Conservation (phyloP, 2,797 vertebrate species). For the Fratercula arctica region DNA sequence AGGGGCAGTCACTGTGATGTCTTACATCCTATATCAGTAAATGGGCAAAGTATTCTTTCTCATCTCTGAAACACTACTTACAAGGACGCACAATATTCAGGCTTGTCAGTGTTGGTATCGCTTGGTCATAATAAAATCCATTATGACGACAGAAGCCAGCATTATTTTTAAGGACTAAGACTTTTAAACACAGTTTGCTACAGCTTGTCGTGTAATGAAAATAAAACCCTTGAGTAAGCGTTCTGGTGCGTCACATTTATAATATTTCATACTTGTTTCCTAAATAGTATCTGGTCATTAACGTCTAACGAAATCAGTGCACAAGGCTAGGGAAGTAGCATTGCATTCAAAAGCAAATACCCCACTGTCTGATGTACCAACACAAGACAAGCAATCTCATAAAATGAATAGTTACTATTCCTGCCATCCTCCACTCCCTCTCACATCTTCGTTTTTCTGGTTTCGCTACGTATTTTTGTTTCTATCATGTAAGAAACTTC, state of each 20-base stretch:
- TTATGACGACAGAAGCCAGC: neutral
- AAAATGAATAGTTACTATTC: neutral
- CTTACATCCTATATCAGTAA: neutral
- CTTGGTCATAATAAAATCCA: neutral
- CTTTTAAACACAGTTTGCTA: neutral
- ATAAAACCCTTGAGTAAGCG: neutral
- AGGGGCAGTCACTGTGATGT: neutral
- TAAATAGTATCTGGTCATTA: neutral
- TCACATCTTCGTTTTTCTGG: neutral
- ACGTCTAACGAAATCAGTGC: neutral
- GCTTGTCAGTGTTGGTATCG: neutral
- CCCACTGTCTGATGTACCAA: neutral
- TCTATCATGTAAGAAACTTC: neutral
- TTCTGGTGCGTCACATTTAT: neutral
- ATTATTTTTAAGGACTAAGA: neutral
- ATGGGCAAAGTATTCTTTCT: neutral
- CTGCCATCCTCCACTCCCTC: neutral
- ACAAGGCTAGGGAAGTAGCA: neutral
- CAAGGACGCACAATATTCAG: neutral
- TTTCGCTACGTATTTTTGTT: neutral
- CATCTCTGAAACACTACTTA: neutral
- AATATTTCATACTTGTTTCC: neutral
- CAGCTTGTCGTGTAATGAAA: neutral
- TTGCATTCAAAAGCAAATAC: neutral
- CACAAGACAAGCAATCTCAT: neutral